Base-by-base conservation (phyloP, 2,888 invertebrate genomes). In the Hedychridium roseum region DNA sequence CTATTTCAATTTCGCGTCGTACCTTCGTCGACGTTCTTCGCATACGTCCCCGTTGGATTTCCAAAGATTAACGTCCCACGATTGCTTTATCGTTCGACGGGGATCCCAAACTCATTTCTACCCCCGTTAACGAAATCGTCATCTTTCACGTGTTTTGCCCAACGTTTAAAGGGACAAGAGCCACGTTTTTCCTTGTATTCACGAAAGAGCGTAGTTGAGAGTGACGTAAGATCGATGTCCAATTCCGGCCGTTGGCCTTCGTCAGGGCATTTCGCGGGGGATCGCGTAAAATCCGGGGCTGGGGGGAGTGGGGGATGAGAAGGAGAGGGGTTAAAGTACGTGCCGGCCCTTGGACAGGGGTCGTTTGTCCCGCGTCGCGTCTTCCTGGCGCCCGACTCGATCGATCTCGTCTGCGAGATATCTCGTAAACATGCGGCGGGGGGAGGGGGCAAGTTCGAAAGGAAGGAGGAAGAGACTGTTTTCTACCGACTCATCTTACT, bases 341-440 rank as follows among this genome's bases (percentile, higher is more conserved):
- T 34, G 39, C 41, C 27, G 30, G 26, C 9, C 31, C 38, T 26
- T 16, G 45, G 16, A 16, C 35, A 27, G 31, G 46, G 41, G 43
- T 57, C 52, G 60, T 63, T 61, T 56, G 57, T 64, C 47, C 43
- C 57, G 34, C 49, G 61, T 54, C 64, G 71, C 66, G 68, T 56
- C 71, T 62, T 54, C 43, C 35, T 57, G 71, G 70, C 71, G 68
- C 71, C 71, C 49, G 59, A 54, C 62, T 20, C 64, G 60, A 68
- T 68, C 68, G 67, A 68, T 72, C 60, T 57, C 44, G 67, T 68
- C 68, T 61, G 54, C 59, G 50, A 54, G 62, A 69, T 64, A 66
- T 66, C 69, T 58, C 56, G 52, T 54, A 66, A 68, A 63, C 53
- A 53, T n/a, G 48, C 37, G 42, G 28, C 11, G 35, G 16, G 20